Percentiles rank a stretch among this genome's conserved stretches.
phyloP scores from a whole-genome alignment of 2,797 vertebrate species.

The Semaprochilodus insignis region DNA sequence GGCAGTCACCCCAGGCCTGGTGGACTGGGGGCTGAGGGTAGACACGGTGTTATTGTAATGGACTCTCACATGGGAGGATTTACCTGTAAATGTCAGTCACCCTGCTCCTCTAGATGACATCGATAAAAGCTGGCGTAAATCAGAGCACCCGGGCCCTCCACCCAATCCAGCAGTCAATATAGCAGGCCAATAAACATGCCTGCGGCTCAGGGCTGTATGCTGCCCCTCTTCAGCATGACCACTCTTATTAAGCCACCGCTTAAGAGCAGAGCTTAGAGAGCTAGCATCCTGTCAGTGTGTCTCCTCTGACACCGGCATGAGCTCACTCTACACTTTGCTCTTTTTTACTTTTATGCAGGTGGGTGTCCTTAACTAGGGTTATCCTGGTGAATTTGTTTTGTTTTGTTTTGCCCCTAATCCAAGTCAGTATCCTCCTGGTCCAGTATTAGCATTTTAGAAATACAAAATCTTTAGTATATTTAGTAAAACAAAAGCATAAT shows the following conservation, averaged over 20 bases:
- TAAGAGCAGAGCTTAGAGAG: neutral
- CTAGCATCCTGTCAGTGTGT: slow-evolving; percentile 2
- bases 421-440: too few species aligned
- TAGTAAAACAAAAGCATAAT: neutral
- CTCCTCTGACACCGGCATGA: neutral
- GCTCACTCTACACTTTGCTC: neutral
- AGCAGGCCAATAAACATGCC: slow-evolving; percentile 63
- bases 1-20: slow-evolving; percentile 43
- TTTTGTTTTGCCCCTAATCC: too few species aligned
- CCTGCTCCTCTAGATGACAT: slow-evolving; percentile 63
- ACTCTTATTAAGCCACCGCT: slow-evolving; percentile 39
- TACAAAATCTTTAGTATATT: too few species aligned
- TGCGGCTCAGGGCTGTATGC: slow-evolving; percentile 40
- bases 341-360: neutral
- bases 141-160: slow-evolving; percentile 39
- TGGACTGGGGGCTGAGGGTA: slow-evolving; percentile 14
- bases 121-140: slow-evolving; percentile 67
- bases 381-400: neutral
- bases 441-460: neutral
- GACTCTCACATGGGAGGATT: slow-evolving; percentile 57
- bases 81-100: slow-evolving; percentile 71
- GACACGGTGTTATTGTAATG: slow-evolving; percentile 62
- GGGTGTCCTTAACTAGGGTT: neutral
- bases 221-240: slow-evolving; percentile 23
- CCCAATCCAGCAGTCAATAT: slow-evolving; percentile 56